Base-by-base conservation (phyloP, 1,140 invertebrate genomes). In the Nomia melanderi region DNA sequence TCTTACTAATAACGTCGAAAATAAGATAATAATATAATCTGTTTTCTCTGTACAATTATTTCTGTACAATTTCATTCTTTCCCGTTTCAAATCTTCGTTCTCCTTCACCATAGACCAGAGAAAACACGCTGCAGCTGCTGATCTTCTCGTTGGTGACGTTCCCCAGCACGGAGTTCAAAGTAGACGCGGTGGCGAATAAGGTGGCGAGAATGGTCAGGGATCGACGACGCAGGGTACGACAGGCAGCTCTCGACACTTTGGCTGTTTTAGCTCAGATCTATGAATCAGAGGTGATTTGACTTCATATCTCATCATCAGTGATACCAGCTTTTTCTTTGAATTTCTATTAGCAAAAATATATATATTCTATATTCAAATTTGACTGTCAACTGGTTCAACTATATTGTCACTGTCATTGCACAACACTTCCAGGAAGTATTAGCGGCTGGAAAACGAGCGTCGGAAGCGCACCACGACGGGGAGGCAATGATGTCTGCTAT, bases 131-230 rank as follows among this genome's bases (percentile, higher is more conserved):
- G 25, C 96, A 97, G 88, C 94, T 96, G 76, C 92, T 97, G 29
- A 96, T 97, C 77, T 96, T 95, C 74, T 95, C 95, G 4, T 88
- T 96, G 56, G 93, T 97, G 79, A 95, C 95, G 27, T 97, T 96
- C 91, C 96, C 97, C 4, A 96, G 96, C 86, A 95, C 95, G 54
- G 96, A 96, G 70, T 96, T 97, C 88, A 95, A 97, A 90, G 93
- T 96, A 29, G 88, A 91, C 17, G 91, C 91, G 11, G 92, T 96
- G 14, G 94, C 95, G 39, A 87, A 90, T 20, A 91, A 93, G 78
- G 93, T 93, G 14, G 93, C 94, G 20, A 92, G 92, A 47, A 93
- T 94, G 65, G 92, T 96, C 23, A 93, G 93, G 27, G 96, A 97
- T 92, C 91, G 93, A 2, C 95, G 96, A 83, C 91, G 96, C 69